Base-by-base conservation (phyloP, 2,888 invertebrate genomes). In the Mallateleia sp. region DNA sequence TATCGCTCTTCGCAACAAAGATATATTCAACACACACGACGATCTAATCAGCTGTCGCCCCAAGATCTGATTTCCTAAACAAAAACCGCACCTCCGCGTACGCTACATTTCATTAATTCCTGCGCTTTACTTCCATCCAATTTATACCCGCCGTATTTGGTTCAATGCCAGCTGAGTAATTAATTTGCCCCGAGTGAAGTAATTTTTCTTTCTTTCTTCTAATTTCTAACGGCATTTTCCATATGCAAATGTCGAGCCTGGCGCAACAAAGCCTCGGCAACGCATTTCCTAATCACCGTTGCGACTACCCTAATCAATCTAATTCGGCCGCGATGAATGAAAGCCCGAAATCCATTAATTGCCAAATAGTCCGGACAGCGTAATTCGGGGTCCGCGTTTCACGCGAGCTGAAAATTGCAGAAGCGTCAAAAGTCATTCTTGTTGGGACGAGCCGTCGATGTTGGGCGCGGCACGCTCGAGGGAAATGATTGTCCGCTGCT, bases 341-440 rank as follows among this genome's bases (percentile, higher is more conserved):
- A 56, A 66, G 38, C 11, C 32, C 83, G 22, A 69, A 14, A 38
- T 22, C 75, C 80, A 75, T 79, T 74, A 75, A 85, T 80, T 74
- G 72, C 32, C 54, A 67, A 78, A 84, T 72, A 50, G 64, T 32
- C 18, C 45, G 58, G 28, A 18, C 62, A 67, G 22, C 54, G 78
- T 67, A 54, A 67, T 85, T 79, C 74, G 52, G 74, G 42, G 28
- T 28, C 50, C 67, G 77, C 45, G 25, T 67, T n/a, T n/a, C n/a
- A n/a, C n/a, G n/a, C n/a, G n/a, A n/a, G n/a, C 67, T 52, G 54
- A 75, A 77, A 81, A 81, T 81, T 77, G 79, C 66, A 67, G 72
- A 72, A 66, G 72, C 86, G 77, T 86, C 71, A 77, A 85, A 82
- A 86, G 81, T 86, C 78, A 86, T 74, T 82, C 66, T 15, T 50